Evolutionary conservation across 2,888 invertebrate genomes (phyloP).

Genomic region (Diadegma fenestrale): DNA sequence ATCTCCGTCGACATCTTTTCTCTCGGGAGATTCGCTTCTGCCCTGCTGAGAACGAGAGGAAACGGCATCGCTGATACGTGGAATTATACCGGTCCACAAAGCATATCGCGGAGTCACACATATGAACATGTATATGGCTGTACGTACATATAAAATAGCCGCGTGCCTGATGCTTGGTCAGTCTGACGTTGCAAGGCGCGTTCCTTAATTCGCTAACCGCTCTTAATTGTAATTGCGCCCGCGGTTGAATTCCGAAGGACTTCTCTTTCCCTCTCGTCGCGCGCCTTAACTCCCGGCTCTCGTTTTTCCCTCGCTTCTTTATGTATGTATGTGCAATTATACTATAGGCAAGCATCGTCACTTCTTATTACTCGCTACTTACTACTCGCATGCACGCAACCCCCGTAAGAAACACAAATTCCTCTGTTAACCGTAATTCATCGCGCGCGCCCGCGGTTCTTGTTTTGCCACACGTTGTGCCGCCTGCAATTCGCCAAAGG

Average conservation of each 20-base stretch:
- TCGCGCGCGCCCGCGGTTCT: slow-evolving; percentile 72
- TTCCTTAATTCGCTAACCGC: slow-evolving; percentile 84
- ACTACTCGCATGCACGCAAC: slow-evolving; percentile 60
- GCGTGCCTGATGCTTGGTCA: slow-evolving; percentile 54
- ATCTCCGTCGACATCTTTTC: slow-evolving; percentile 52
- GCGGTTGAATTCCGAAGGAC: slow-evolving; percentile 81
- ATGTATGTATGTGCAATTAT: slow-evolving; percentile 19
- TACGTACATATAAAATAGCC: slow-evolving; percentile 22
- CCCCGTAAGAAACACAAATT: slow-evolving; percentile 82
- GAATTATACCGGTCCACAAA: slow-evolving; percentile 70
- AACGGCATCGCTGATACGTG: slow-evolving; percentile 73
- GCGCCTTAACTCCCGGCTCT: not conserved
- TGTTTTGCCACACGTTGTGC: slow-evolving; percentile 65
- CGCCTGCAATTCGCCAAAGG: slow-evolving; percentile 62
- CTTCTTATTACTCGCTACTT: slow-evolving; percentile 48
- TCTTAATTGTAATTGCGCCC: slow-evolving; percentile 84
- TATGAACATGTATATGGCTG: slow-evolving; percentile 7
- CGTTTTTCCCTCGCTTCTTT: slow-evolving; percentile 5
- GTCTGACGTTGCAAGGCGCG: slow-evolving; percentile 74
- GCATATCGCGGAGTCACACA: not conserved
- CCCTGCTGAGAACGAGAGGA: slow-evolving; percentile 19
- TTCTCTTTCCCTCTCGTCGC: slow-evolving; percentile 50
- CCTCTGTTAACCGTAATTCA: slow-evolving; percentile 83
- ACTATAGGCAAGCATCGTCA: slow-evolving; percentile 13
- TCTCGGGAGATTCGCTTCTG: slow-evolving; percentile 42